Evolutionary conservation across 2,113 vertebrate species (phyloP).

Genomic region (Gopherus evgoodei): DNA sequence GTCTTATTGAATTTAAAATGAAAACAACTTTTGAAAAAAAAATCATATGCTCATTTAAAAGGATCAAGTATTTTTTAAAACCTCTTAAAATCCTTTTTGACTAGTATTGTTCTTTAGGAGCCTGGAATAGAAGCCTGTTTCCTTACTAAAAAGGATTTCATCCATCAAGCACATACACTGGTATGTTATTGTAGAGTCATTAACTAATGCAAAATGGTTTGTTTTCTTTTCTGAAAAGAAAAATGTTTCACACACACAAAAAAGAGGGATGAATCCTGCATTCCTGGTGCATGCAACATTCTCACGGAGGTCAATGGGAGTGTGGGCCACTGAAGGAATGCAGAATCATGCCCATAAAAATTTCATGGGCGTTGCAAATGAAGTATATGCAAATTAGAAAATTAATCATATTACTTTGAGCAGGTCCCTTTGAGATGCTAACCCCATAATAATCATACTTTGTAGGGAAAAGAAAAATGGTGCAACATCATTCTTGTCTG

Average conservation of each 20-base stretch:
- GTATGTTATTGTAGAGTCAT: not conserved
- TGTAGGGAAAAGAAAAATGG: slow-evolving; percentile 41
- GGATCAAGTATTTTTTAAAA: slow-evolving; percentile 8
- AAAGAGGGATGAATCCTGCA: not conserved
- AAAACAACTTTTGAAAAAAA: not conserved
- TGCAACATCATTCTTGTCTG: not conserved
- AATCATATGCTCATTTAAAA: slow-evolving; percentile 9
- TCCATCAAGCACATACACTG: not conserved
- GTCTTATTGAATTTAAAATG: slow-evolving; percentile 1
- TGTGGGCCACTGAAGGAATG: not conserved
- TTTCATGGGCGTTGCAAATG: not conserved
- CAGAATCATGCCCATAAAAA: not conserved
- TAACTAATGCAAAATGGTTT: not conserved
- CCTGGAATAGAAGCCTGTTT: not conserved
- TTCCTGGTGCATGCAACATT: not conserved
- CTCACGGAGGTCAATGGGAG: not conserved
- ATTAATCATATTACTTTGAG: slow-evolving; percentile 1
- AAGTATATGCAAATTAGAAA: slow-evolving; percentile 29
- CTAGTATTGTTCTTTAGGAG: slow-evolving; percentile 26
- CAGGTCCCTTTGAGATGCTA: slow-evolving; percentile 27
- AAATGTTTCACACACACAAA: not conserved
- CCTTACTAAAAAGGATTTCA: not conserved
- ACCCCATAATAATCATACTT: not conserved
- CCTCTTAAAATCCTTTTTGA: not conserved
- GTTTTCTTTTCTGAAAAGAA: slow-evolving; percentile 4